Evolutionary conservation across 2,113 vertebrate genomes (phyloP).

Genomic region (Barbus barbus): DNA sequence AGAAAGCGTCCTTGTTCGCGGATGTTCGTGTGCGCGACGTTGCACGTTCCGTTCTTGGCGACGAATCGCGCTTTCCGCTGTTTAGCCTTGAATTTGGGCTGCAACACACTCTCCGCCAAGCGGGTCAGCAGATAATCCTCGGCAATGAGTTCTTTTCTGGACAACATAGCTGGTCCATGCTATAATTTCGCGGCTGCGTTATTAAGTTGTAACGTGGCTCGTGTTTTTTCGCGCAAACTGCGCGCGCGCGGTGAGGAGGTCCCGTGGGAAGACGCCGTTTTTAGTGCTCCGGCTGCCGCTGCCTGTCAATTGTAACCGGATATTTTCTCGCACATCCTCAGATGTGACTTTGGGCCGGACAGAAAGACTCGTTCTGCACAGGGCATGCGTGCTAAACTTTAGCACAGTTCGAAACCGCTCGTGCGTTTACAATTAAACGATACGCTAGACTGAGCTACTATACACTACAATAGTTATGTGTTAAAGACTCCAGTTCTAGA

Average conservation of each 20-base stretch:
- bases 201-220: not conserved
- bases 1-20: constrained; percentile 96
- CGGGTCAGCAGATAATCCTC: constrained; percentile 93
- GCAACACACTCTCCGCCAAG: constrained; percentile 84
- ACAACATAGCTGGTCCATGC: constrained; percentile 87
- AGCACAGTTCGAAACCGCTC: not conserved
- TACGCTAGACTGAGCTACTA: not conserved
- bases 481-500: no score
- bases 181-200: constrained; percentile 46
- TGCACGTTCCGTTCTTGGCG: constrained; percentile 90
- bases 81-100: constrained; percentile 79
- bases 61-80: constrained; percentile 86
- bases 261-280: constrained; percentile 61
- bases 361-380: not conserved
- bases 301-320: constrained; percentile 68
- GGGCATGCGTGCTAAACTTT: not conserved
- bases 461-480: no score
- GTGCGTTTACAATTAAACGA: not conserved
- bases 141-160: constrained; percentile 90
- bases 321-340: constrained; percentile 31
- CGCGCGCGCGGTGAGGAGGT: constrained; percentile 29
- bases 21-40: constrained; percentile 98
- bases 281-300: constrained; percentile 67
- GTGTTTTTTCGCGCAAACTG: constrained; percentile 52
- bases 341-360: not conserved